Evolutionary conservation across 2,888 invertebrate species (phyloP).

Genomic region (Abrostola triplasia): DNA sequence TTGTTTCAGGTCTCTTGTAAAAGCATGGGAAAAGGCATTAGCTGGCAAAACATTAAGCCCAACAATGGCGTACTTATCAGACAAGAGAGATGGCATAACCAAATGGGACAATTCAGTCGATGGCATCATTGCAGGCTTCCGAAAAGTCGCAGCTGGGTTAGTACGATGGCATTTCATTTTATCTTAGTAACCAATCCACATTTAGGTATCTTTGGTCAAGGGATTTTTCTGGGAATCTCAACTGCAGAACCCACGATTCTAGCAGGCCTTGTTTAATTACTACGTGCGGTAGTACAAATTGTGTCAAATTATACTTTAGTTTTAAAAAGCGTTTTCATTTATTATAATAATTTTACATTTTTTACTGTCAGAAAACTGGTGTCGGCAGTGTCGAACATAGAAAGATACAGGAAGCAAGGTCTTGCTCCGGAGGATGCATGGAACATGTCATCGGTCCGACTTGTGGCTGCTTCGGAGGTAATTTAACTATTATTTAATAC

Average conservation of each 20-base stretch:
- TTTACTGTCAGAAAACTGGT: conserved; percentile 90
- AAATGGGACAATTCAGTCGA: conserved; percentile 82
- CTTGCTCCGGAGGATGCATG: conserved; percentile 93
- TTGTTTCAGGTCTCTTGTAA: conserved; percentile 90
- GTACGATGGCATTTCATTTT: conserved; percentile 9
- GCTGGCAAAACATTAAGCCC: conserved; percentile 89
- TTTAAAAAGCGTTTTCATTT: no score
- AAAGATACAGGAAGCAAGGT: conserved; percentile 90
- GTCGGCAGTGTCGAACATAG: conserved; percentile 90
- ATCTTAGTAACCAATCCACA: no score
- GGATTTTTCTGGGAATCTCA: no score
- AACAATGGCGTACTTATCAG: conserved; percentile 87
- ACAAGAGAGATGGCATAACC: conserved; percentile 51
- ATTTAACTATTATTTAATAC: not conserved
- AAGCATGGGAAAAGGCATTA: conserved; percentile 91
- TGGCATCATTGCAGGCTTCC: conserved; percentile 88
- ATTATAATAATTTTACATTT: not conserved
- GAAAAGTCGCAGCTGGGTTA: conserved; percentile 90
- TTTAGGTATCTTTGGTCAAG: no score
- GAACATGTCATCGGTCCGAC: conserved; percentile 94
- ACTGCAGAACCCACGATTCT: no score
- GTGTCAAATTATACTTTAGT: no score
- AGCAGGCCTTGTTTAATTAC: no score
- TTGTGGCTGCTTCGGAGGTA: conserved; percentile 94
- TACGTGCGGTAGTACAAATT: no score